Base-by-base conservation (phyloP, 1,140 invertebrate genomes). In the Hydropsyche tenuis region DNA sequence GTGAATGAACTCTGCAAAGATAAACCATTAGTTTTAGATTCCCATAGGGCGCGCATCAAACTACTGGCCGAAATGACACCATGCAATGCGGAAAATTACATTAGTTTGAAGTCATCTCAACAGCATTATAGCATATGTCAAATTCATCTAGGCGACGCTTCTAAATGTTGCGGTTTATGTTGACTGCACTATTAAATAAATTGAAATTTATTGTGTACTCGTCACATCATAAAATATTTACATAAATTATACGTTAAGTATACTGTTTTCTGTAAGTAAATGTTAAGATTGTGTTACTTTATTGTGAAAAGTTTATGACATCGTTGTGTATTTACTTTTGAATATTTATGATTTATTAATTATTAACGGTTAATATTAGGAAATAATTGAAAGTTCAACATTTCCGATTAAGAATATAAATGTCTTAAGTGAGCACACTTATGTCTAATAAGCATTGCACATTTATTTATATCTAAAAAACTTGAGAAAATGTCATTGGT, bases 111-210 rank as follows among this genome's bases (percentile, higher is more conserved):
- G 22, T 62, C 63, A 6, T 48, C 37, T 30, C 56, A 60, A 60
- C 65, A 45, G 20, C 70, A 53, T 16, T 74, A 77, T 22, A 73
- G 64, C 46, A 51, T 88, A 48, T 89, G 88, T 78, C 85, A 87
- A 30, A 82, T 87, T 48, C 88, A 89, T 79, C 80, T 88, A 45
- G 86, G 85, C 53, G 85, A 87, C 65, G 81, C 85, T 20, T 86
- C 86, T 30, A 88, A 88, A 78, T 88, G 87, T 73, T 88, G 88
- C 78, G 88, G 86, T 79, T 86, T 88, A 69, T 89, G 87, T 85
- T 89, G 83, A 87, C 70, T 23, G 18, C 56, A 30, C 23, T 37
- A 14, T 68, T 46, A 46, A 48, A 30, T 22, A 25, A n/a, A 16
- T 66, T 66, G 14, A 4, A 18, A 42, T 56, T 63, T 46, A 56